These are phyloP conservation scores for Crambe crambe DNA, from an alignment of 37 sponge, comb jelly and placozoan species.

Conservation along the genomic window DNA sequence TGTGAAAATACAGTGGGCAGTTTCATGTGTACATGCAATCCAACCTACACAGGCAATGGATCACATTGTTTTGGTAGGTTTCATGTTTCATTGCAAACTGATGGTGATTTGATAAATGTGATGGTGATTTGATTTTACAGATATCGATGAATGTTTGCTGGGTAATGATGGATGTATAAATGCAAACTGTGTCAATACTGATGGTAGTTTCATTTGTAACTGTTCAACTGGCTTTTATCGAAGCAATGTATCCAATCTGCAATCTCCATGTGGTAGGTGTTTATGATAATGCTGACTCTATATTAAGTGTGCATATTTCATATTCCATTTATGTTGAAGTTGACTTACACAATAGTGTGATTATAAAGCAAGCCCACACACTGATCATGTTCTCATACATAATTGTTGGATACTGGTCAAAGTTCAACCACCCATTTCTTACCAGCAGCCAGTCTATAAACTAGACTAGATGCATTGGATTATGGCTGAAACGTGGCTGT, in stretches of 20 bases:
- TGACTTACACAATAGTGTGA: no score
- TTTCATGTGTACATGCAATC: not conserved
- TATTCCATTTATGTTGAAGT: no score
- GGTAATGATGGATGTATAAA: not conserved
- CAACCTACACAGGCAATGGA: conserved; percentile 1
- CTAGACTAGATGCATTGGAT: no score
- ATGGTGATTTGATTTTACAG: not conserved
- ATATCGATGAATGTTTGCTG: conserved; percentile 16
- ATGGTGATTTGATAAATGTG: not conserved
- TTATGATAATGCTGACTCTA: no score
- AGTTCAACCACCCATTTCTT: no score
- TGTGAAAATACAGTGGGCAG: conserved; percentile 5
- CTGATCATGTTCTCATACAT: no score
- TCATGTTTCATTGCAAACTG: not conserved
- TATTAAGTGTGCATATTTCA: no score
- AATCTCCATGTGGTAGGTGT: not conserved
- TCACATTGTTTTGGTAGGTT: not conserved
- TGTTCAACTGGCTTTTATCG: not conserved
- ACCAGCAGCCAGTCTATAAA: no score
- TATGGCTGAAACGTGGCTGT: no score
- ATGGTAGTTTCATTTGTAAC: conserved; percentile 22
- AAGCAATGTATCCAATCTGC: not conserved
- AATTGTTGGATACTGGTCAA: no score
- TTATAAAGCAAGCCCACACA: no score
- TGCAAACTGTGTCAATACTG: not conserved